phyloP scores from a whole-genome alignment of 2,888 invertebrate species.

The Deladenus siricidicola region DNA sequence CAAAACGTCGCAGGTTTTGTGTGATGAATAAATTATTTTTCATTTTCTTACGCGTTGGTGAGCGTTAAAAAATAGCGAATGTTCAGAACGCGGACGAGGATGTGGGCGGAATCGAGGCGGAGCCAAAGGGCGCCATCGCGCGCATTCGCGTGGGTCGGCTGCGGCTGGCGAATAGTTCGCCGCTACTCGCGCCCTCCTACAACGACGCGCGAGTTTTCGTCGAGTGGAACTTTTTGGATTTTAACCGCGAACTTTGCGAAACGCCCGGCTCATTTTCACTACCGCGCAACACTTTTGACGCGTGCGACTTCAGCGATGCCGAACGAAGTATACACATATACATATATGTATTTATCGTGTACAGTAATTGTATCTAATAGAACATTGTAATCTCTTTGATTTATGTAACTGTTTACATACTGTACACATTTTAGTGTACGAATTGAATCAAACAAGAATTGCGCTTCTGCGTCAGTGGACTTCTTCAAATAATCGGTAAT shows the following conservation, averaged over 20 bases:
- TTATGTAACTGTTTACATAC: neutral
- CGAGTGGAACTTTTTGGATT: constrained; percentile 37
- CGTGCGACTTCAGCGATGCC: constrained; percentile 16
- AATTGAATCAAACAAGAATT: constrained; percentile 32
- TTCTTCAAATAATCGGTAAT: constrained; percentile 26
- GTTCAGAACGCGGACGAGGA: neutral
- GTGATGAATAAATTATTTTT: too few species aligned
- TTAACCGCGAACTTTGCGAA: constrained; percentile 27
- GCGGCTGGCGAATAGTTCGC: constrained; percentile 29
- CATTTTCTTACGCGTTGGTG: too few species aligned
- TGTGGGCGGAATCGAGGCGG: constrained; percentile 8
- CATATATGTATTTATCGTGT: neutral
- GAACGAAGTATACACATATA: constrained; percentile 13
- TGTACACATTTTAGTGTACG: constrained; percentile 33
- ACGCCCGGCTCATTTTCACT: constrained; percentile 18
- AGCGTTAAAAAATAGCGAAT: too few species aligned
- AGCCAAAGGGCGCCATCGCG: constrained; percentile 15
- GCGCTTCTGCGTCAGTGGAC: constrained; percentile 46
- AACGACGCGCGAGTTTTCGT: constrained; percentile 30
- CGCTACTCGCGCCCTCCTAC: constrained; percentile 22
- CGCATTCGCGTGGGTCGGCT: constrained; percentile 27
- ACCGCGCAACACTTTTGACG: constrained; percentile 18
- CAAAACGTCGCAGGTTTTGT: too few species aligned
- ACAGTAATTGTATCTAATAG: neutral
- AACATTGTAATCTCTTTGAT: too few species aligned